A percentile compares a stretch with the other conserved stretches of the same genome.
Evolutionary conservation across 2,888 invertebrate genomes (phyloP).

Genomic region (Laspeyria flexula): DNA sequence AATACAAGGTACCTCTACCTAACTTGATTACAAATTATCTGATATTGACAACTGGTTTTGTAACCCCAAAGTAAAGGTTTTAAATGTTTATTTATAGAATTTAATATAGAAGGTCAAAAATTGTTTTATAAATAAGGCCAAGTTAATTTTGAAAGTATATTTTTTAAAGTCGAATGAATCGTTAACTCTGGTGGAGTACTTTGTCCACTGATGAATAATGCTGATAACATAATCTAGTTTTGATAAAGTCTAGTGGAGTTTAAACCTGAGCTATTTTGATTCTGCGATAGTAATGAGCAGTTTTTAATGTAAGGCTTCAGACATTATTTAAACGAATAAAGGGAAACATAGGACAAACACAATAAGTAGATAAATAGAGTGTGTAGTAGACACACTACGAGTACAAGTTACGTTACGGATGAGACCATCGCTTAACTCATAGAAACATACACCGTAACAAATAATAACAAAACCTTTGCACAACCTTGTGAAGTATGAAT

Average conservation of each 20-base stretch:
- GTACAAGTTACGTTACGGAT: background rate
- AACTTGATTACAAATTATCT: background rate
- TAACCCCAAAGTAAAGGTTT: background rate
- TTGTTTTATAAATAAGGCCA: slow-evolving; percentile 17
- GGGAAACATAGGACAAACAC: background rate
- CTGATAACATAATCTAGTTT: slow-evolving; percentile 22
- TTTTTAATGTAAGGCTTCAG: no score
- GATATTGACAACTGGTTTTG: background rate
- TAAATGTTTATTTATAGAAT: slow-evolving; percentile 2
- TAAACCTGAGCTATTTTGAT: no score
- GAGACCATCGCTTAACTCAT: slow-evolving; percentile 6
- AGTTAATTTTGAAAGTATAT: slow-evolving; percentile 14
- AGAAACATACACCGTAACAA: slow-evolving; percentile 19
- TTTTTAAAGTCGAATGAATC: slow-evolving; percentile 11
- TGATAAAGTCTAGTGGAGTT: slow-evolving; percentile 12
- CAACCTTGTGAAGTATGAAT: slow-evolving; percentile 25
- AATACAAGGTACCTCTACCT: no score
- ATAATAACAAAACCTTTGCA: slow-evolving; percentile 19
- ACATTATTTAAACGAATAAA: no score
- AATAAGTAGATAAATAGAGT: background rate
- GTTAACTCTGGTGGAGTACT: slow-evolving; percentile 14
- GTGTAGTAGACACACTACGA: background rate
- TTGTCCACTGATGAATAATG: slow-evolving; percentile 18
- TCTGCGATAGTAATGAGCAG: no score
- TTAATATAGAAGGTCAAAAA: slow-evolving; percentile 15